Percentiles rank a stretch among this genome's conserved stretches.
These are phyloP conservation scores for Acronicta psi DNA, from an alignment of 2,888 invertebrate genomes.

Conservation along the genomic window DNA sequence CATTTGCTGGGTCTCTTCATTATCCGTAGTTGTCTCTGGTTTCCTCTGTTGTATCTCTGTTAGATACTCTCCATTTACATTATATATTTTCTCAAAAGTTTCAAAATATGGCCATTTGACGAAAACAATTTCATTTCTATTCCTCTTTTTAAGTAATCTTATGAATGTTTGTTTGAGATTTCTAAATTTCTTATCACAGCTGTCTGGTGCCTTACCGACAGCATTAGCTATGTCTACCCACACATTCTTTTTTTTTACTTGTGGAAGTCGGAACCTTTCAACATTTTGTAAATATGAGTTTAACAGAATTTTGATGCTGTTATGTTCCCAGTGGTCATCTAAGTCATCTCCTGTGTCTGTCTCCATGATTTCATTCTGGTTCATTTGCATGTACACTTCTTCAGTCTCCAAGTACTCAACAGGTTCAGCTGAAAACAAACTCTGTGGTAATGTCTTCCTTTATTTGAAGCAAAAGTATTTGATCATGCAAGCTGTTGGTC, in stretches of 20 bases:
- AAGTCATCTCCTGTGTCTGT: slow-evolving; percentile 72
- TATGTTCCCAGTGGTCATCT: slow-evolving; percentile 82
- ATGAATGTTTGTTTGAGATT: slow-evolving; percentile 84
- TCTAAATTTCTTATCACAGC: slow-evolving; percentile 84
- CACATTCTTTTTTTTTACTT: slow-evolving; percentile 83
- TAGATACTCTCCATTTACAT: slow-evolving; percentile 78
- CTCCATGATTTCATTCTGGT: slow-evolving; percentile 72
- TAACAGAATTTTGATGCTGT: slow-evolving; percentile 72
- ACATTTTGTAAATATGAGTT: slow-evolving; percentile 78
- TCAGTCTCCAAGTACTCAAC: slow-evolving; percentile 75
- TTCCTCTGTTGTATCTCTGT: slow-evolving; percentile 80
- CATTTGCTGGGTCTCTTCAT: slow-evolving; percentile 52
- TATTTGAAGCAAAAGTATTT: slow-evolving; percentile 9
- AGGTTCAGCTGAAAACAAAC: slow-evolving; percentile 70
- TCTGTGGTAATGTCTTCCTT: slow-evolving; percentile 48
- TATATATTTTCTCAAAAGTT: slow-evolving; percentile 81
- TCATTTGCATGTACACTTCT: slow-evolving; percentile 72
- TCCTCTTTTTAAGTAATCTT: slow-evolving; percentile 79
- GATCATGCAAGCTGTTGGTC: slow-evolving; percentile 17
- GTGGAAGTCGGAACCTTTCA: slow-evolving; percentile 81
- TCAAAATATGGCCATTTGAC: slow-evolving; percentile 85
- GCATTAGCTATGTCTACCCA: slow-evolving; percentile 79
- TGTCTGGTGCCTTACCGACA: slow-evolving; percentile 78
- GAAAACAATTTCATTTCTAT: slow-evolving; percentile 66
- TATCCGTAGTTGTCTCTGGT: slow-evolving; percentile 73